Percentiles rank a stretch among this genome's conserved stretches.
phyloP scores from a whole-genome alignment of 2,113 vertebrate genomes.

The Crocuta crocuta region DNA sequence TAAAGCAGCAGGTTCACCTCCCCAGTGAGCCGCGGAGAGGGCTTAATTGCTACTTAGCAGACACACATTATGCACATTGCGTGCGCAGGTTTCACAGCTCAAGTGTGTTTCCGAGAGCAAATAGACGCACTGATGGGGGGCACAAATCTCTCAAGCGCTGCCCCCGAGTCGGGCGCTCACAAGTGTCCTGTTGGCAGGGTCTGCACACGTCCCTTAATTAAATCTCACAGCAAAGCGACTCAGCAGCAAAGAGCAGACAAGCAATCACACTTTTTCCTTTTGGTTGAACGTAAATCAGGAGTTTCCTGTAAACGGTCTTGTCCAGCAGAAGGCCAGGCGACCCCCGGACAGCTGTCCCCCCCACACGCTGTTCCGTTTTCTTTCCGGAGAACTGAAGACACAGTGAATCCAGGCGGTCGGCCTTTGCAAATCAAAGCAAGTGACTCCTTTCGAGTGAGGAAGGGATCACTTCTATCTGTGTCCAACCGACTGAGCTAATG shows the following conservation, averaged over 20 bases:
- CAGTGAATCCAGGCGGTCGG: rapidly evolving
- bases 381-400: too few species aligned
- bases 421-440: too few species aligned
- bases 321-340: rapidly evolving
- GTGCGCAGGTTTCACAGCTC: background rate
- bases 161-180: background rate
- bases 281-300: rapidly evolving
- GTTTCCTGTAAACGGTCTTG: rapidly evolving
- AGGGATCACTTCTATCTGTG: background rate
- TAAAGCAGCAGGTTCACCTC: background rate
- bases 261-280: rapidly evolving
- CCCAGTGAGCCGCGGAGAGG: background rate
- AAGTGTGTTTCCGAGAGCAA: rapidly evolving
- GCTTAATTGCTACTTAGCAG: background rate
- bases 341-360: rapidly evolving
- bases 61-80: rapidly evolving
- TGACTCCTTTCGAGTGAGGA: rapidly evolving
- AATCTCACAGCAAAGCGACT: too few species aligned
- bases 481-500: too few species aligned
- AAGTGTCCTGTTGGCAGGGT: rapidly evolving
- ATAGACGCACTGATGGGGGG: rapidly evolving
- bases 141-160: too few species aligned
- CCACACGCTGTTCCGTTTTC: rapidly evolving
- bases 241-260: background rate
- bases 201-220: rapidly evolving